phyloP scores from a whole-genome alignment of 2,888 invertebrate species.

The Lasioglossum zephyrum region DNA sequence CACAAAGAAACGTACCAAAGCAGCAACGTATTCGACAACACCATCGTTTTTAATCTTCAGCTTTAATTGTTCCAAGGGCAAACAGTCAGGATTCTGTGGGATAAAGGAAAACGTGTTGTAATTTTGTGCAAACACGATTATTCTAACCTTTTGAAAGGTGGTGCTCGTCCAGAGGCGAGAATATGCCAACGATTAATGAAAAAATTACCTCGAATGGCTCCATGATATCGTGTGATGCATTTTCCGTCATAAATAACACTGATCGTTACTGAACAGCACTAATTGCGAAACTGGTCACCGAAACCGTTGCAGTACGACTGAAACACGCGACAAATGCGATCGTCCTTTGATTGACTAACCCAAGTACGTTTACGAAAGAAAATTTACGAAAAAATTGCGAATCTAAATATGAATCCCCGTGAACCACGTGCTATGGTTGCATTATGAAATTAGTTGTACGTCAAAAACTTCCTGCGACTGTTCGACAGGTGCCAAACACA shows the following conservation, averaged over 20 bases:
- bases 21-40: slow-evolving; percentile 86
- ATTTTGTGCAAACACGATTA: slow-evolving; percentile 19
- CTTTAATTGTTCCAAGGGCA: slow-evolving; percentile 82
- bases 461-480: background rate
- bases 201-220: slow-evolving; percentile 66
- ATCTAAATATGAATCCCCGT: background rate
- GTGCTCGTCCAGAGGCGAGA: background rate
- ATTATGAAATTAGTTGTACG: background rate
- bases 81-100: slow-evolving; percentile 76
- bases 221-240: slow-evolving; percentile 60
- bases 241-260: slow-evolving; percentile 63
- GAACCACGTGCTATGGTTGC: background rate
- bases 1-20: slow-evolving; percentile 86
- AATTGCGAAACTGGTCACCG: background rate
- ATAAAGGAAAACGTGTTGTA: slow-evolving; percentile 9
- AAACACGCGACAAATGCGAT: slow-evolving; percentile 9
- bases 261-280: slow-evolving; percentile 1
- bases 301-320: slow-evolving; percentile 12
- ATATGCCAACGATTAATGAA: slow-evolving; percentile 19
- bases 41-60: slow-evolving; percentile 85
- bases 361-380: background rate
- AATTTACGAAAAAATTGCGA: background rate
- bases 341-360: slow-evolving; percentile 22
- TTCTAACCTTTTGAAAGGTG: slow-evolving; percentile 21
- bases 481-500: background rate